These are phyloP conservation scores for Acanthococcus lagerstroemiae DNA, from an alignment of 2,888 invertebrate genomes.

Conservation along the genomic window DNA sequence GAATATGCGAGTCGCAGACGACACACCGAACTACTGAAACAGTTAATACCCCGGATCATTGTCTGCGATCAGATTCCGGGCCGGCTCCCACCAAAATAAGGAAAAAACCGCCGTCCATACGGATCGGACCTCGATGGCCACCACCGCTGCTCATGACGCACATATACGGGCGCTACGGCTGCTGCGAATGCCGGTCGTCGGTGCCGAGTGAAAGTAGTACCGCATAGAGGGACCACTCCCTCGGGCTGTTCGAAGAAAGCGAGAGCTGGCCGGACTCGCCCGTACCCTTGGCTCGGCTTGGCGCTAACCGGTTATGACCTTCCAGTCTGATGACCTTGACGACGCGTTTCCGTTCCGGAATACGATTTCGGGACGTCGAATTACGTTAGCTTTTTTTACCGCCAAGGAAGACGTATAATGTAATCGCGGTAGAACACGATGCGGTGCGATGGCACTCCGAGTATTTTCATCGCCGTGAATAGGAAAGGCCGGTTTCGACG, in stretches of 20 bases:
- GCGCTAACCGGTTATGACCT: slow-evolving; percentile 25
- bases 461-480: too few relatives aligned
- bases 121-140: slow-evolving; percentile 13
- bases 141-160: slow-evolving; percentile 5
- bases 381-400: too few relatives aligned
- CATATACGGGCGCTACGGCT: not conserved
- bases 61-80: not conserved
- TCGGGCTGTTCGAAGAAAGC: slow-evolving; percentile 18
- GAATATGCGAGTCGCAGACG: too few relatives aligned
- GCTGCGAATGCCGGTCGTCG: not conserved
- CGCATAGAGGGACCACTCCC: slow-evolving; percentile 11
- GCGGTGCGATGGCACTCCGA: too few relatives aligned
- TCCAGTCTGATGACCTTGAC: slow-evolving; percentile 25
- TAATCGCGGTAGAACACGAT: too few relatives aligned
- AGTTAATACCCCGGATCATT: not conserved
- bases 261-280: slow-evolving; percentile 9
- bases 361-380: not conserved
- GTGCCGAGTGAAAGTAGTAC: slow-evolving; percentile 23
- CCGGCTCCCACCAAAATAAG: slow-evolving; percentile 14
- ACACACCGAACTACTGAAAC: not conserved
- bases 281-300: slow-evolving; percentile 21
- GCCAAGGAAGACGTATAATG: too few relatives aligned
- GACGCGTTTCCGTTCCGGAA: slow-evolving; percentile 22
- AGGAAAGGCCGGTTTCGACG: too few relatives aligned
- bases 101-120: slow-evolving; percentile 4